Conservation (phyloP, 1,140 invertebrate genomes). For the Ptiloglossa arizonensis region DNA sequence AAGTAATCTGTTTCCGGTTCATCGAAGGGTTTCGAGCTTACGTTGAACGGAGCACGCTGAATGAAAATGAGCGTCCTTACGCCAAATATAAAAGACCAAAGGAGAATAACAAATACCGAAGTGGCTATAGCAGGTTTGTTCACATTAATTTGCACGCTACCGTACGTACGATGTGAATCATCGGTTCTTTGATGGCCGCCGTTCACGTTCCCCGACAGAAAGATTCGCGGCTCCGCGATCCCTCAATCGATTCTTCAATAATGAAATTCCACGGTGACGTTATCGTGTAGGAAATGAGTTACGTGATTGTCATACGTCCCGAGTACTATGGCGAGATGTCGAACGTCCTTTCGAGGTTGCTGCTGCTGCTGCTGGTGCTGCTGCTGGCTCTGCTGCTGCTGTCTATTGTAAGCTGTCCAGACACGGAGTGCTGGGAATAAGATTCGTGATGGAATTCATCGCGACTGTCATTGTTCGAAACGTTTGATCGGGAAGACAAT, state of each 20-base stretch:
- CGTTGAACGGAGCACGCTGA: too few relatives aligned
- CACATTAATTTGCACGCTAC: constrained; percentile 32
- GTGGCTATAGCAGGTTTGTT: background rate
- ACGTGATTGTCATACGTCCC: constrained; percentile 64
- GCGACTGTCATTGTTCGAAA: constrained; percentile 57
- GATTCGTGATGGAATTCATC: constrained; percentile 69
- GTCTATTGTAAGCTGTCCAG: constrained; percentile 58
- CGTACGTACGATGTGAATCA: constrained; percentile 31
- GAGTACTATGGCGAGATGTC: constrained; percentile 58
- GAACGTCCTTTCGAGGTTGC: constrained; percentile 71
- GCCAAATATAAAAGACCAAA: background rate
- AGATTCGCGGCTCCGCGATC: constrained; percentile 58
- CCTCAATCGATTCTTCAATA: constrained; percentile 63
- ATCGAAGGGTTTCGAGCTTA: background rate
- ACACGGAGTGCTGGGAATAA: constrained; percentile 64
- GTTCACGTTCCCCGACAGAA: constrained; percentile 38
- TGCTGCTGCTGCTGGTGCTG: constrained; percentile 15
- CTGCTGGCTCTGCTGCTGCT: constrained; percentile 18
- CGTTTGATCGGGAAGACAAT: constrained; percentile 48
- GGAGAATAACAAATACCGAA: background rate
- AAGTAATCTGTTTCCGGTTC: background rate
- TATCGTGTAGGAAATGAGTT: constrained; percentile 71
- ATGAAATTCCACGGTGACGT: constrained; percentile 69
- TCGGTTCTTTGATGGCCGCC: constrained; percentile 39
- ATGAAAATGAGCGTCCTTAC: background rate